Percentiles rank a stretch among this genome's conserved stretches.
Conservation (phyloP, 1,140 invertebrate genomes). For the Cyclina sinensis region DNA sequence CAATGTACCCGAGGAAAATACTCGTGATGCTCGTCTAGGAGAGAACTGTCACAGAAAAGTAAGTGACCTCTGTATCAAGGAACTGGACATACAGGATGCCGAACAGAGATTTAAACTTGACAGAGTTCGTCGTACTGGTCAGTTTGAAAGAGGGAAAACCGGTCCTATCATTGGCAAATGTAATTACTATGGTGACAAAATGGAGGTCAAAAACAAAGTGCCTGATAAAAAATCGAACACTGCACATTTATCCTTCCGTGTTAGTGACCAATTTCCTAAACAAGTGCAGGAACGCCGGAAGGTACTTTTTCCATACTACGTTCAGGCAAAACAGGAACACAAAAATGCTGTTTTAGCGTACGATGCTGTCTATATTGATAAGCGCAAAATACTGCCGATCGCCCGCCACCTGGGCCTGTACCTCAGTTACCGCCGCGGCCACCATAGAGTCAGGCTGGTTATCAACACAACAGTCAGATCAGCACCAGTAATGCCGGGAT, state of each 20-base stretch:
- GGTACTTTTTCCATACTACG: neutral
- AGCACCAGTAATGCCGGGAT: neutral
- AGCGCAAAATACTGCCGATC: neutral
- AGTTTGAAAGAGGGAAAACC: neutral
- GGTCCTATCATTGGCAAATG: constrained; percentile 25
- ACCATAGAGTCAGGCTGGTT: neutral
- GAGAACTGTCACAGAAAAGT: constrained; percentile 3
- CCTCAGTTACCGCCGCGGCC: neutral
- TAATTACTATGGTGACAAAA: constrained; percentile 45
- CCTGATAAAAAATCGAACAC: neutral
- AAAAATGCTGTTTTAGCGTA: neutral
- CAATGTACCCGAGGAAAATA: neutral
- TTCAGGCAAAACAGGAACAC: neutral
- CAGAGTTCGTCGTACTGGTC: neutral
- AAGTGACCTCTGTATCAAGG: neutral
- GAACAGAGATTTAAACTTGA: neutral
- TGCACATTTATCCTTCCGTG: neutral
- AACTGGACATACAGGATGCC: neutral
- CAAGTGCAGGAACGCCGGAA: neutral
- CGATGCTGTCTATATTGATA: neutral
- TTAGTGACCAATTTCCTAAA: neutral
- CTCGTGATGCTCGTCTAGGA: neutral
- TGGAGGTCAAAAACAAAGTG: neutral
- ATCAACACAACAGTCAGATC: neutral
- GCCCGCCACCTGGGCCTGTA: neutral